Conservation (phyloP, 2,888 invertebrate genomes). For the Clostera curtula region DNA sequence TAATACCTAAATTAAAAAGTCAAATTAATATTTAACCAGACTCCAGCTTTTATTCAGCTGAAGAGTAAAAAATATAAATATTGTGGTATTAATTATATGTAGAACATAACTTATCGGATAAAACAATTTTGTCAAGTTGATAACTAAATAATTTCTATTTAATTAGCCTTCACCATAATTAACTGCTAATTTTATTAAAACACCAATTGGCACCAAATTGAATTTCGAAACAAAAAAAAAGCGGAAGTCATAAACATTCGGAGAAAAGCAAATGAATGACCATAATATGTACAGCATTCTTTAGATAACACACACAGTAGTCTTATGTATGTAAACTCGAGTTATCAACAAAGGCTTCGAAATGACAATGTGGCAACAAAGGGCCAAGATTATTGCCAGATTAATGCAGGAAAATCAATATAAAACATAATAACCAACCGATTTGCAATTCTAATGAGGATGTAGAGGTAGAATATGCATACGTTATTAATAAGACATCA, state of each 20-base stretch:
- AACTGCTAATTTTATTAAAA: too few species aligned
- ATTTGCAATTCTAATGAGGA: constrained; percentile 24
- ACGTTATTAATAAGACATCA: constrained; percentile 10
- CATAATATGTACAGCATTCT: constrained; percentile 51
- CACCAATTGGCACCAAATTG: constrained; percentile 1
- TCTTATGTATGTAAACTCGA: constrained; percentile 38
- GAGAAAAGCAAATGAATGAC: constrained; percentile 41
- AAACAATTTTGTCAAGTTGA: too few species aligned
- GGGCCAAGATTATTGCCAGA: constrained; percentile 19
- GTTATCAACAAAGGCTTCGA: constrained; percentile 42
- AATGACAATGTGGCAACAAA: constrained; percentile 32
- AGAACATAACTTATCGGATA: too few species aligned
- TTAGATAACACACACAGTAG: constrained; percentile 55
- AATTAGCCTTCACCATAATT: too few species aligned
- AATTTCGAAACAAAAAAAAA: constrained; percentile 21
- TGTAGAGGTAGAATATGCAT: constrained; percentile 7
- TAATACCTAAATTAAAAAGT: too few species aligned
- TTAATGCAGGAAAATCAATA: constrained; percentile 32
- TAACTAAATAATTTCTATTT: too few species aligned
- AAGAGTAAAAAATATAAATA: too few species aligned
- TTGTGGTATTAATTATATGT: too few species aligned
- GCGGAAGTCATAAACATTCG: constrained; percentile 22
- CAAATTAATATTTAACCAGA: too few species aligned
- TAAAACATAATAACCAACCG: constrained; percentile 15
- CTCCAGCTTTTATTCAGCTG: too few species aligned